A percentile compares a stretch with the other conserved stretches of the same genome.
phyloP scores from a whole-genome alignment of 2,797 vertebrate genomes.

The Argya squamiceps region DNA sequence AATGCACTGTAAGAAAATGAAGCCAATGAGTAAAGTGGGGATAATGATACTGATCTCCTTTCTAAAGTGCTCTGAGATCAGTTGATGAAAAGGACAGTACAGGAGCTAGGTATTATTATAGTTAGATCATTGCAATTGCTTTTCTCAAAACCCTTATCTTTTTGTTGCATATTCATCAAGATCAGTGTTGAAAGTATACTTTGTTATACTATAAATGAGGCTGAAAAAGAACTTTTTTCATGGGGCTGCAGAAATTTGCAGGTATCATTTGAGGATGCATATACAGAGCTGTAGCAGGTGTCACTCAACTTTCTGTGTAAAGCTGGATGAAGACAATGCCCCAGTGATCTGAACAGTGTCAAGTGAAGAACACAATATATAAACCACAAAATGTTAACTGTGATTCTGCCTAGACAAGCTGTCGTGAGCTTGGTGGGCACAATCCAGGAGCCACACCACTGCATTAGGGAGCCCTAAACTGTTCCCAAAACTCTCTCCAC shows the following conservation, averaged over 20 bases:
- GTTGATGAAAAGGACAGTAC: constrained; percentile 59
- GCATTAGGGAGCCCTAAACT: neutral
- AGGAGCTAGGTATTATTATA: constrained; percentile 59
- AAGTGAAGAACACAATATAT: neutral
- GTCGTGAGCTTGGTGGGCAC: neutral
- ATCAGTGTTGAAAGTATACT: constrained; percentile 58
- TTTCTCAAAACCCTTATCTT: constrained; percentile 54
- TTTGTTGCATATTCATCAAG: constrained; percentile 63
- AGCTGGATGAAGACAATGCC: neutral
- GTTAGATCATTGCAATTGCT: constrained; percentile 32
- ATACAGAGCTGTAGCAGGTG: neutral
- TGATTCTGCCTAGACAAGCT: neutral
- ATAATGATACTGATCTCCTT: constrained; percentile 72
- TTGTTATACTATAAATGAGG: constrained; percentile 22
- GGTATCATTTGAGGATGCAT: neutral
- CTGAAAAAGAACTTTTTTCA: constrained; percentile 21
- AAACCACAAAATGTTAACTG: neutral
- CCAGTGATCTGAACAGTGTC: neutral
- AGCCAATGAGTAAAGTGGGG: constrained; percentile 73
- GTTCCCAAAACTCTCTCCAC: neutral
- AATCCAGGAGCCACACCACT: neutral
- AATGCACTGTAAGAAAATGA: constrained; percentile 62
- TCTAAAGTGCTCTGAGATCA: constrained; percentile 61
- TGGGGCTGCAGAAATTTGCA: neutral
- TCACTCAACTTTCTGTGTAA: neutral